Evolutionary conservation across 2,888 invertebrate species (phyloP).

Genomic region (Drosophila monieri): DNA sequence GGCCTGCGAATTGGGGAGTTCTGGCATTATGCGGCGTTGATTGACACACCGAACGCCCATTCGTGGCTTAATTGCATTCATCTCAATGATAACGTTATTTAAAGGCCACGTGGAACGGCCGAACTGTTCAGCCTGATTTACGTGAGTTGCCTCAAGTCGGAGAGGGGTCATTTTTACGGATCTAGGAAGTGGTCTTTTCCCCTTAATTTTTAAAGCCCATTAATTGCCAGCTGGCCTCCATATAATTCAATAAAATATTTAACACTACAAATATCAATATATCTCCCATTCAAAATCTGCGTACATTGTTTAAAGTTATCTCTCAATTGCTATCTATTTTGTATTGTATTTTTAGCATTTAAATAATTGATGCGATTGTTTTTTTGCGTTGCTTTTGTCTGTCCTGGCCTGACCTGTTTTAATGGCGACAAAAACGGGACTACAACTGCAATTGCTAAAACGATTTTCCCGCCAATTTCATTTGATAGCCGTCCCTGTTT

Average conservation of each 20-base stretch:
- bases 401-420: slow-evolving; percentile 46
- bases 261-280: slow-evolving; percentile 34
- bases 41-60: slow-evolving; percentile 78
- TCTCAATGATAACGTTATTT: slow-evolving; percentile 80
- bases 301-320: slow-evolving; percentile 37
- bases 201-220: slow-evolving; percentile 12
- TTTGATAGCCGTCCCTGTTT: slow-evolving; percentile 57
- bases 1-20: slow-evolving; percentile 27
- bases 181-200: not conserved
- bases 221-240: not conserved
- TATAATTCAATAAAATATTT: slow-evolving; percentile 38
- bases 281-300: slow-evolving; percentile 19
- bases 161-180: not conserved
- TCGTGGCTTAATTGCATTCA: slow-evolving; percentile 81
- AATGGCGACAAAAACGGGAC: slow-evolving; percentile 57
- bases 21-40: slow-evolving; percentile 69
- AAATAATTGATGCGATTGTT: slow-evolving; percentile 36
- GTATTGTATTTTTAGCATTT: slow-evolving; percentile 27
- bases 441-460: slow-evolving; percentile 73
- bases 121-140: slow-evolving; percentile 57
- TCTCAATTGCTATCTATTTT: slow-evolving; percentile 14
- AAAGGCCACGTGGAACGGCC: slow-evolving; percentile 50
- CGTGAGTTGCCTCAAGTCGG: slow-evolving; percentile 33
- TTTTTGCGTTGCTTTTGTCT: slow-evolving; percentile 4
- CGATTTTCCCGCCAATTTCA: slow-evolving; percentile 76